Percentiles rank a stretch among this genome's conserved stretches.
Conservation (phyloP, 1,140 invertebrate species). For the Drosophila pruinosa region DNA sequence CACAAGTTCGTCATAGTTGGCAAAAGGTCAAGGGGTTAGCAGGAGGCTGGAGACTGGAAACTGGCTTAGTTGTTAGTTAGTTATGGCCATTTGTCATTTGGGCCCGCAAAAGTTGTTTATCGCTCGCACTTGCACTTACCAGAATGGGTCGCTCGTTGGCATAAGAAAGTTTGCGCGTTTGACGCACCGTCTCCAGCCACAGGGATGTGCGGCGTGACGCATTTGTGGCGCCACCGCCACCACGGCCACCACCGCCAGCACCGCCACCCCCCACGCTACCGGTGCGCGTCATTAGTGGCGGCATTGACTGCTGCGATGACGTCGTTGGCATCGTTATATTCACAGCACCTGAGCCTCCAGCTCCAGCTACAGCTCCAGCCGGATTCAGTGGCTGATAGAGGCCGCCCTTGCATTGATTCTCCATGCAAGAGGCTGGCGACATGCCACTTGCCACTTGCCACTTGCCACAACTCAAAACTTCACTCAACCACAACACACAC, state of each 20-base stretch:
- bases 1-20: too few relatives aligned
- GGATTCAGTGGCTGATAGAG: constrained; percentile 32
- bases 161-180: constrained; percentile 69
- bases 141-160: constrained; percentile 63
- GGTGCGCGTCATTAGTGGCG: constrained; percentile 56
- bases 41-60: too few relatives aligned
- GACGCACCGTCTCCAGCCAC: constrained; percentile 68
- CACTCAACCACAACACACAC: constrained; percentile 10
- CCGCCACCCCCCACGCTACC: constrained; percentile 57
- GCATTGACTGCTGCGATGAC: constrained; percentile 31
- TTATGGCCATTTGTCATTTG: constrained; percentile 20
- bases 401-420: constrained; percentile 58
- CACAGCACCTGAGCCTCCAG: constrained; percentile 6
- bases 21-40: too few relatives aligned
- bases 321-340: constrained; percentile 39
- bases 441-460: constrained; percentile 56
- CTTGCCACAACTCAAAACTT: background rate
- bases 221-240: constrained; percentile 45
- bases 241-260: background rate
- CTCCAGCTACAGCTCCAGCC: background rate
- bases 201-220: constrained; percentile 67
- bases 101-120: background rate
- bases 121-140: constrained; percentile 47
- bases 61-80: background rate
- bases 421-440: constrained; percentile 73